Conservation (phyloP, 1,140 invertebrate species). For the Drosophila mayri region DNA sequence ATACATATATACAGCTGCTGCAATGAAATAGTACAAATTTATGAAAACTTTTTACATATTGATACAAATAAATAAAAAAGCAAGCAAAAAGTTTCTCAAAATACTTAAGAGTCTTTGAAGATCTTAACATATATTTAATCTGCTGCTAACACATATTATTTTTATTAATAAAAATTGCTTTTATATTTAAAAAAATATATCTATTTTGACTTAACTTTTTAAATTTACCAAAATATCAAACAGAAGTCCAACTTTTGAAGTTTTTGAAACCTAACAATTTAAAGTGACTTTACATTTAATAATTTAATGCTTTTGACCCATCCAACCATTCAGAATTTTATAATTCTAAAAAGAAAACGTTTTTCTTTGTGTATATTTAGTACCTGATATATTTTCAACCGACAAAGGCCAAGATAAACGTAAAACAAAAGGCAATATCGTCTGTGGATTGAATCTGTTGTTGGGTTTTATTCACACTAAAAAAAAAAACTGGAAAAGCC, state of each 20-base stretch:
- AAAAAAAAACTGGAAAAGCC: background rate
- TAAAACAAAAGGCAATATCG: conserved; percentile 55
- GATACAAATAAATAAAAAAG: background rate
- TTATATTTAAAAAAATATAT: too few relatives aligned
- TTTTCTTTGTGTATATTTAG: background rate
- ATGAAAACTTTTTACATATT: background rate
- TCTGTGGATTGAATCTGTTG: conserved; percentile 5
- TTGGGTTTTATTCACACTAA: conserved; percentile 22
- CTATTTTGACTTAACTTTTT: too few relatives aligned
- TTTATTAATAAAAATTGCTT: too few relatives aligned
- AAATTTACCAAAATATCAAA: too few relatives aligned
- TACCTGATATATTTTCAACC: conserved; percentile 44
- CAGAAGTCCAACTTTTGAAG: background rate
- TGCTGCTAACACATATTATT: too few relatives aligned
- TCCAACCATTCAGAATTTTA: background rate
- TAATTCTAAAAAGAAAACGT: background rate
- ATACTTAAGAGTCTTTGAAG: too few relatives aligned
- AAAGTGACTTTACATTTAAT: background rate
- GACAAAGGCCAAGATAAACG: conserved; percentile 53
- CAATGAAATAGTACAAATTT: background rate
- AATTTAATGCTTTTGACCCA: too few relatives aligned
- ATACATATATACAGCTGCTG: background rate
- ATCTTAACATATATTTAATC: too few relatives aligned
- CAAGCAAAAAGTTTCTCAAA: background rate
- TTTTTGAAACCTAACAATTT: background rate